Evolutionary conservation across 2,113 vertebrate genomes (phyloP), one percentile per base, ranked within the genome.

Genomic region (Oenanthe oenanthe): DNA sequence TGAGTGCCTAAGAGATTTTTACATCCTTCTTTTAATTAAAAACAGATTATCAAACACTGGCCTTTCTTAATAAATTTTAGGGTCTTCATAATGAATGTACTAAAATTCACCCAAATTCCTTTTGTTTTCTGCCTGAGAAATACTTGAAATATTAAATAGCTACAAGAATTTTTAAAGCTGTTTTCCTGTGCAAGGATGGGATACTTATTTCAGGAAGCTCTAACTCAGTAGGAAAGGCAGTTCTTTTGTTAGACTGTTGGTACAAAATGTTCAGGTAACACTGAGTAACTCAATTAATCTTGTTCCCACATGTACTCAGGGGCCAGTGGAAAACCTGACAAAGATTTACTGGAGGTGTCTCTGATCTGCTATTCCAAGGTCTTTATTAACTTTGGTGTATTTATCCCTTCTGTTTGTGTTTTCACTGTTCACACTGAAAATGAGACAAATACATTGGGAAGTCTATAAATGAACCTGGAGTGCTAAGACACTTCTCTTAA

Each of bases 191-290:
- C 17, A 50, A 22, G 54, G 14, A 48, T 76, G 31, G 31, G 25
- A 61, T 94, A 38, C 26, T 62, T 50, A 34, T 51, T 85, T 83
- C 56, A 79, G 81, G 56, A 94, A 89, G 45, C 22, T 76, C 25
- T 89, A 93, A 78, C 12, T 90, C 72, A 51, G 26, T 53, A 88
- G 56, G 63, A 90, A 93, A 95, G 32, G 25, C 13, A 2, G 13
- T 0, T 16, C 31, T 58, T 87, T 75, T 89, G 29, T 70, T 73
- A 32, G 17, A 32, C 62, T 79, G 34, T 82, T 1, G 0, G 94
- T 80, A 96, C 88, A 90, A 93, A 96, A 88, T 74, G 72, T 96
- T 95, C 90, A 80, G 75, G 88, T 95, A 93, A 31, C 26, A 80
- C 72, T 94, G 92, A 94, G 58, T 96, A 94, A 97, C 68, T 56